phyloP scores from a whole-genome alignment of 2,797 vertebrate genomes.

The Acanthopagrus latus region DNA sequence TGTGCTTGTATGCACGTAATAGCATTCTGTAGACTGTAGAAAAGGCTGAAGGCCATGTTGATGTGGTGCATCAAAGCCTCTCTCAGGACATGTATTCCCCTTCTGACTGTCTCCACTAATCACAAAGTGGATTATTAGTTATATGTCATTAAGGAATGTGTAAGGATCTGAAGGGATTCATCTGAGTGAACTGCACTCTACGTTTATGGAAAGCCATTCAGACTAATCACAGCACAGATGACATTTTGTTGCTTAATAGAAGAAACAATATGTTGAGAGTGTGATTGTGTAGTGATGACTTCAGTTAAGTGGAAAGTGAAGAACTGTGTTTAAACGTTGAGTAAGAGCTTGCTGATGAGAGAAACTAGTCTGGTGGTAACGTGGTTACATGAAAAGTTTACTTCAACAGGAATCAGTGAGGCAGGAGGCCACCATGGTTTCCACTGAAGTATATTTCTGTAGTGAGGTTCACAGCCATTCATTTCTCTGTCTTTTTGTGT shows the following conservation, averaged over 20 bases:
- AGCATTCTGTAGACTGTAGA: neutral
- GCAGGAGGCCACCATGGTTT: neutral
- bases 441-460: neutral
- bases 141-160: neutral
- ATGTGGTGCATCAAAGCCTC: neutral
- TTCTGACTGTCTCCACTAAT: neutral
- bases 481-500: neutral
- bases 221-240: neutral
- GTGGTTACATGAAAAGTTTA: neutral
- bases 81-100: neutral
- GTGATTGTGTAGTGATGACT: neutral
- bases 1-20: neutral
- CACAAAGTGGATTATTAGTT: neutral
- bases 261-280: neutral
- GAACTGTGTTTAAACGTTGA: neutral
- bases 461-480: neutral
- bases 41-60: neutral
- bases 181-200: neutral
- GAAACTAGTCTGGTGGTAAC: neutral
- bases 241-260: neutral
- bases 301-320: neutral
- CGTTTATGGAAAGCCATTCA: neutral
- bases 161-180: neutral
- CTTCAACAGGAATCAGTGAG: neutral
- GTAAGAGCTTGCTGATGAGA: neutral